These are phyloP conservation scores for Vimba vimba DNA, from an alignment of 2,113 vertebrate genomes.

Conservation along the genomic window DNA sequence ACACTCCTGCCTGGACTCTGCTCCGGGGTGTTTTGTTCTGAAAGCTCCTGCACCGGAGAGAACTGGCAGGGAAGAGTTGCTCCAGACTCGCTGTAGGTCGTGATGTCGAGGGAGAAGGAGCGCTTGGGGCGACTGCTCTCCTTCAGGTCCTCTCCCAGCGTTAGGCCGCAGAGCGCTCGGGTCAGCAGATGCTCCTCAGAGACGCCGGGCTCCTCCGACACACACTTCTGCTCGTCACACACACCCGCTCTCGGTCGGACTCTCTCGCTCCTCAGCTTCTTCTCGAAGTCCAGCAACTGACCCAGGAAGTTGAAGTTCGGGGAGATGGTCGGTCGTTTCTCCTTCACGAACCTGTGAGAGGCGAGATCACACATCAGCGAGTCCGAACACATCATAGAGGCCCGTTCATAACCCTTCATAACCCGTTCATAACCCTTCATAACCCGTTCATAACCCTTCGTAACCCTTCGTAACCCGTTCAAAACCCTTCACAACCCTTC, in stretches of 20 bases:
- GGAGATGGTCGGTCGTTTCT: slow-evolving; percentile 81
- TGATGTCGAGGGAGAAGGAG: slow-evolving; percentile 94
- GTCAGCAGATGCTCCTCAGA: slow-evolving; percentile 76
- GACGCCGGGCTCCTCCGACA: slow-evolving; percentile 53
- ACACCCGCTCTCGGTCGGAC: too few relatives aligned
- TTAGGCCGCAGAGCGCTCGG: slow-evolving; percentile 81
- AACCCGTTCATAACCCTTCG: too few relatives aligned
- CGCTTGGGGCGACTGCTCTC: slow-evolving; percentile 87
- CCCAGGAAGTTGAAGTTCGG: slow-evolving; percentile 86
- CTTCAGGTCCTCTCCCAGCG: slow-evolving; percentile 79
- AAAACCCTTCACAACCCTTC: too few relatives aligned
- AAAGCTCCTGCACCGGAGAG: slow-evolving; percentile 91
- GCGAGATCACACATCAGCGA: not conserved
- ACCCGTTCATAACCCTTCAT: too few relatives aligned
- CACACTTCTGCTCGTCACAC: not conserved
- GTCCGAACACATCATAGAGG: not conserved
- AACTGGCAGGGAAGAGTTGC: slow-evolving; percentile 81
- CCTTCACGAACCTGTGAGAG: slow-evolving; percentile 80
- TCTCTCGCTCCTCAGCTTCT: slow-evolving; percentile 81
- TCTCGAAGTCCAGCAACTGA: slow-evolving; percentile 92
- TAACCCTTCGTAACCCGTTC: too few relatives aligned
- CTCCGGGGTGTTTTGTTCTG: slow-evolving; percentile 80
- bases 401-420: too few relatives aligned
- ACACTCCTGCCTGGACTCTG: slow-evolving; percentile 68
- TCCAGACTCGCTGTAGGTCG: slow-evolving; percentile 74